Evolutionary conservation across 2,113 vertebrate genomes (phyloP).

Genomic region (Leptocoma aspasia): DNA sequence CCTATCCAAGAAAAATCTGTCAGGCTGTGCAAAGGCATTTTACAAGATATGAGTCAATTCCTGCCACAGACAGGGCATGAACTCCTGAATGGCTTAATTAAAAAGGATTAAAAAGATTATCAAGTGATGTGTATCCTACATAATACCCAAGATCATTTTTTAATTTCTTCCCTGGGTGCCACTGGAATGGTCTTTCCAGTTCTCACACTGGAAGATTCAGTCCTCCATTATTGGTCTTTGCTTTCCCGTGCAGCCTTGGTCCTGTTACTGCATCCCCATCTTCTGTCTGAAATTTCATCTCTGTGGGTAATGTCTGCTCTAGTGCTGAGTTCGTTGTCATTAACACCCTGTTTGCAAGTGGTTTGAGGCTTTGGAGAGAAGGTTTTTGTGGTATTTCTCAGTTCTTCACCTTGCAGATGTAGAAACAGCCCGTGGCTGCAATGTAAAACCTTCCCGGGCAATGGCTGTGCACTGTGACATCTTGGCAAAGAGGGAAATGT

Average conservation of each 20-base stretch:
- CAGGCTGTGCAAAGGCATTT: neutral
- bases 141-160: neutral
- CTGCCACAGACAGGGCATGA: neutral
- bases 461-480: neutral
- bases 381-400: neutral
- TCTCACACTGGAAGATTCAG: neutral
- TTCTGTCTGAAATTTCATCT: neutral
- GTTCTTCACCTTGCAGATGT: neutral
- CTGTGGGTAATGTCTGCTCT: neutral
- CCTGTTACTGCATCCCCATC: neutral
- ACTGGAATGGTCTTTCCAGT: neutral
- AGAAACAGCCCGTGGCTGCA: fast-evolving
- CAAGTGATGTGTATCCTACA: no score
- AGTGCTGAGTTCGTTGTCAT: neutral
- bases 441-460: neutral
- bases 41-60: neutral
- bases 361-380: neutral
- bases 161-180: neutral
- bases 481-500: neutral
- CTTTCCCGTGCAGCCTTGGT: neutral
- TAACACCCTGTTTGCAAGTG: neutral
- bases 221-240: fast-evolving
- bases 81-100: neutral
- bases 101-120: neutral
- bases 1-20: neutral